Evolutionary conservation across 2,113 vertebrate species (phyloP), one percentile per base, ranked within the genome.

Genomic region (Gadus macrocephalus): DNA sequence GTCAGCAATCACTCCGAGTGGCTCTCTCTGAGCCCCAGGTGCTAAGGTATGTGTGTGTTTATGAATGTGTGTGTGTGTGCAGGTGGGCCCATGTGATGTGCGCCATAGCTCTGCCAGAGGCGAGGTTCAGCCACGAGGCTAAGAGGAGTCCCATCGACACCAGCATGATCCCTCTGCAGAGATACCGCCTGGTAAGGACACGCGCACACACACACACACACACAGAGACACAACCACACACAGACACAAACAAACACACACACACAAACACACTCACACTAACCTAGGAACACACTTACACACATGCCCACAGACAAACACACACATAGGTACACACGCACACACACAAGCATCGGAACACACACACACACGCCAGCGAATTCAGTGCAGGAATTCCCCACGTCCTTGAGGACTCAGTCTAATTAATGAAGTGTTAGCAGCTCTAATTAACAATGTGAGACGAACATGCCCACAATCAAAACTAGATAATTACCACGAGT

Each of bases 11-110:
- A 35, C 31, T 35, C 31, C 42, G 11, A 9, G 9, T 49, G 42
- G 8, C 42, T 49, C 42, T 14, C 42, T 49, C 9, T 14, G 9
- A 49, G 56, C n/a, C n/a, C 56, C n/a, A n/a, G 16, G 6, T 15
- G 5, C 56, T 59, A 59, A n/a, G 56, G 20, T 69, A 53, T 70
- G 15, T 66, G 28, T 78, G 64, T 67, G 64, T 71, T 58, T 64
- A 6, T 25, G 17, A 61, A 38, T 71, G 38, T 64, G 61, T 28
- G 67, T 68, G 27, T 78, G 1, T 69, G 0, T 81, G 56, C 87
- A 99, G 97, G 82, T 98, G 97, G 97, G 96, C 93, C 70, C 97
- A 98, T 63, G 84, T 99, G 83, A 96, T 97, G 87, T 99, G 97
- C 72, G 96, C 97, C 3, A 89, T 99, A 64, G 95, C 95, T 2